A percentile compares a stretch with the other conserved stretches of the same genome.
phyloP scores from a whole-genome alignment of 2,113 vertebrate genomes.

The Myotis brandtii region DNA sequence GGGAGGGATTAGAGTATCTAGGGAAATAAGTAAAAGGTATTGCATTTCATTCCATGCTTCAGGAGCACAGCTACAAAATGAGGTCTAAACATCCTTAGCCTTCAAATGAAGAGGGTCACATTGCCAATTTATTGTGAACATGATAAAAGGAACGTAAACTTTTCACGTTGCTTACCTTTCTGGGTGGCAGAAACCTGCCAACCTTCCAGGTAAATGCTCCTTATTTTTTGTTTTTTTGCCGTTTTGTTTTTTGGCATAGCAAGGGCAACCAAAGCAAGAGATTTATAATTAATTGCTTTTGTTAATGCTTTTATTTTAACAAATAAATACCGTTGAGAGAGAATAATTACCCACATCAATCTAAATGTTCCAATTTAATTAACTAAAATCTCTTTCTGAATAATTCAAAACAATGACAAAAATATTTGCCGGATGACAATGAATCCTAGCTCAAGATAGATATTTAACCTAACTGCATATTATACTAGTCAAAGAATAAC shows the following conservation, averaged over 20 bases:
- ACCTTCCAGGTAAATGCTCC: conserved; percentile 14
- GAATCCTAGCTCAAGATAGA: conserved; percentile 33
- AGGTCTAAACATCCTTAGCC: conserved; percentile 74
- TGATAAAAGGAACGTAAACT: conserved; percentile 71
- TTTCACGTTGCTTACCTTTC: not conserved
- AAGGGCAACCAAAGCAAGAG: conserved; percentile 68
- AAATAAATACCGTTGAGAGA: conserved; percentile 66
- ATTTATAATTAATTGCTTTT: conserved; percentile 82
- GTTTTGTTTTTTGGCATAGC: not conserved
- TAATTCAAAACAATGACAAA: conserved; percentile 26
- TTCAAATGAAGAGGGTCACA: conserved; percentile 76
- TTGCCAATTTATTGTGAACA: conserved; percentile 68
- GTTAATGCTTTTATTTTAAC: conserved; percentile 77
- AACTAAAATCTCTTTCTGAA: conserved; percentile 63
- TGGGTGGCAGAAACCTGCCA: conserved; percentile 8
- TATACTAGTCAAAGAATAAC: conserved; percentile 49
- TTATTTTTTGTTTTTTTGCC: conserved; percentile 52
- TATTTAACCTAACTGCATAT: conserved; percentile 9
- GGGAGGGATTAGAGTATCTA: conserved; percentile 90
- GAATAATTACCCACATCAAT: conserved; percentile 45
- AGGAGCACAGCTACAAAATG: conserved; percentile 79
- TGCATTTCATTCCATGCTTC: conserved; percentile 84
- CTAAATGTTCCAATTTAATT: conserved; percentile 37
- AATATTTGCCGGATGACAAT: conserved; percentile 52
- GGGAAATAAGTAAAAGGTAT: conserved; percentile 91